Conservation (phyloP, 2,888 invertebrate genomes). For the Pyrgus malvae region DNA sequence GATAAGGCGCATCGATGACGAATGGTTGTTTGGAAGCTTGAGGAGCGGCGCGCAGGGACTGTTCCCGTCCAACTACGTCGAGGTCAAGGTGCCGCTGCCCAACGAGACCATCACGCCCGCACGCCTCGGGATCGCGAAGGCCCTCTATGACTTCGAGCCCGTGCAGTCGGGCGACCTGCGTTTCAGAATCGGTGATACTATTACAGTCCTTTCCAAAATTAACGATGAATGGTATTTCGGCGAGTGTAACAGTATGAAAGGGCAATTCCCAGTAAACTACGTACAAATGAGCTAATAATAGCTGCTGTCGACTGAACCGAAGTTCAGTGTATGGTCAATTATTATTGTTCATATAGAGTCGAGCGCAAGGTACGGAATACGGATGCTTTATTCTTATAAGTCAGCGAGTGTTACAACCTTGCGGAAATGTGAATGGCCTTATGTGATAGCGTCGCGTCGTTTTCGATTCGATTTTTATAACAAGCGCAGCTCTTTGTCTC, state of each 20-base stretch:
- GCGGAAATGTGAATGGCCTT: slow-evolving; percentile 22
- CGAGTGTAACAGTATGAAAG: slow-evolving; percentile 84
- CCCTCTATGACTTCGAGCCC: slow-evolving; percentile 87
- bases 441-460: slow-evolving; percentile 2
- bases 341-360: slow-evolving; percentile 10
- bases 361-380: slow-evolving; percentile 22
- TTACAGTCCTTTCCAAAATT: slow-evolving; percentile 85
- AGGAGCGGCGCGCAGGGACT: slow-evolving; percentile 87
- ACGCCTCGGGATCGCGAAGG: slow-evolving; percentile 73
- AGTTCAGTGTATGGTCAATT: slow-evolving; percentile 21
- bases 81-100: slow-evolving; percentile 86
- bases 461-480: too few species aligned
- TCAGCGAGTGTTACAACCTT: slow-evolving; percentile 10
- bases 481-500: too few species aligned
- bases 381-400: slow-evolving; percentile 20
- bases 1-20: slow-evolving; percentile 86
- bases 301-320: not conserved
- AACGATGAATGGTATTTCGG: slow-evolving; percentile 91
- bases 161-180: slow-evolving; percentile 73
- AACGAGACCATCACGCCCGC: slow-evolving; percentile 48
- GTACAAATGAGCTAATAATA: slow-evolving; percentile 78
- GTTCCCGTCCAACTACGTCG: slow-evolving; percentile 91
- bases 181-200: slow-evolving; percentile 63
- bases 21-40: slow-evolving; percentile 90
- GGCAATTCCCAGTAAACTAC: slow-evolving; percentile 91